phyloP scores from a whole-genome alignment of 2,888 invertebrate genomes.

The Metalampra italica region DNA sequence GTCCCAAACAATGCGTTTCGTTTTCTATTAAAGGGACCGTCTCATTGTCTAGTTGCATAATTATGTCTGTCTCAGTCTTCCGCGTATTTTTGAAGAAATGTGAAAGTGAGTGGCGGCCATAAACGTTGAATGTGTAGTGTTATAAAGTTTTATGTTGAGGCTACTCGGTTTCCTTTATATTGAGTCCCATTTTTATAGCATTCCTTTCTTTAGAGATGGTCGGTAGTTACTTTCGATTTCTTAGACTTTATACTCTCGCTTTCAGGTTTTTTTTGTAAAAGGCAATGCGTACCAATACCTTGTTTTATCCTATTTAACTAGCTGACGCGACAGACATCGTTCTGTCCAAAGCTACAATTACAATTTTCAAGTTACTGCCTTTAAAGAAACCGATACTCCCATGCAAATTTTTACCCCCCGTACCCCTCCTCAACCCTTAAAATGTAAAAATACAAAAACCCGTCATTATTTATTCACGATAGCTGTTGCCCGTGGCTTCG shows the following conservation, averaged over 20 bases:
- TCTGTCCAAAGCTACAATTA: no score
- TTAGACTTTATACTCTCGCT: constrained; percentile 2
- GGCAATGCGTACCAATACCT: background rate
- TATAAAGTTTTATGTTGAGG: constrained; percentile 40
- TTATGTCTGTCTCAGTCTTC: constrained; percentile 14
- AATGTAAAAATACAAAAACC: no score
- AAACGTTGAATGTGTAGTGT: constrained; percentile 16
- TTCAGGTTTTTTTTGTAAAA: background rate
- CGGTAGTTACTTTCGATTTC: constrained; percentile 33
- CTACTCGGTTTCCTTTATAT: constrained; percentile 46
- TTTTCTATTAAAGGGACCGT: constrained; percentile 17
- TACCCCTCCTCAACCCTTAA: no score
- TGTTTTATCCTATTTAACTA: no score
- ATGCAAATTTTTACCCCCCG: no score
- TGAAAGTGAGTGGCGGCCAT: constrained; percentile 47
- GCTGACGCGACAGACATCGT: no score
- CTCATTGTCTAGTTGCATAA: constrained; percentile 30
- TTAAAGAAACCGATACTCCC: no score
- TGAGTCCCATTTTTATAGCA: constrained; percentile 37
- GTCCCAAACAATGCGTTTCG: constrained; percentile 1
- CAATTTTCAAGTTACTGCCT: no score
- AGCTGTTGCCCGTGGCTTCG: no score
- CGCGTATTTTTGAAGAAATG: constrained; percentile 36
- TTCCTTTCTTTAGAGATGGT: constrained; percentile 28
- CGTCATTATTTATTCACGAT: no score